Percentiles rank a stretch among this genome's conserved stretches.
Evolutionary conservation across 2,888 invertebrate genomes (phyloP).

Genomic region (Petrolisthes cinctipes): DNA sequence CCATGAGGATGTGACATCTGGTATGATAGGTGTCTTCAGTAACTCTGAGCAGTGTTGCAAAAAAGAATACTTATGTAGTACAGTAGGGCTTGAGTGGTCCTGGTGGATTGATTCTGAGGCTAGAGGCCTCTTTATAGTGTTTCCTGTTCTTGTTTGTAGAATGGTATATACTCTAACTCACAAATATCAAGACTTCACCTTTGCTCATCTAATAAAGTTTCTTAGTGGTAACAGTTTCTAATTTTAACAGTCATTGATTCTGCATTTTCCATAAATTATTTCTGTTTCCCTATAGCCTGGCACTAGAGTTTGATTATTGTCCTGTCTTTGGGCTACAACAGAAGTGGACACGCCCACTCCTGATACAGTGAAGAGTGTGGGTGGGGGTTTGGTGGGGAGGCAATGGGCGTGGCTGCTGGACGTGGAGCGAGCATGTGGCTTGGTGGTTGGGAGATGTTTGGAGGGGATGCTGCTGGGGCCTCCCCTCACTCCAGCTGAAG

Average conservation of each 20-base stretch:
- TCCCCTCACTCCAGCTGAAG: constrained; percentile 71
- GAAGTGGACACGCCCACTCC: constrained; percentile 73
- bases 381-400: constrained; percentile 67
- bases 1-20: constrained; percentile 60
- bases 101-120: no score
- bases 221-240: no score
- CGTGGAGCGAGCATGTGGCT: constrained; percentile 75
- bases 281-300: background rate
- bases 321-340: constrained; percentile 56
- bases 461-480: constrained; percentile 74
- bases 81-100: no score
- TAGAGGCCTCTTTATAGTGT: background rate
- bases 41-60: background rate
- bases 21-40: constrained; percentile 20
- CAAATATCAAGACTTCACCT: background rate
- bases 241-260: no score
- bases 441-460: constrained; percentile 75
- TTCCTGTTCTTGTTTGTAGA: background rate
- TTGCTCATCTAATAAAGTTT: no score
- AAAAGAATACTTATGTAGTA: background rate
- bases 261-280: no score
- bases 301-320: background rate
- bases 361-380: constrained; percentile 67
- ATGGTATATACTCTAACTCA: background rate
- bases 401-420: constrained; percentile 76